Evolutionary conservation across 2,888 invertebrate genomes (phyloP).

Genomic region (Lasioglossum zephyrum): DNA sequence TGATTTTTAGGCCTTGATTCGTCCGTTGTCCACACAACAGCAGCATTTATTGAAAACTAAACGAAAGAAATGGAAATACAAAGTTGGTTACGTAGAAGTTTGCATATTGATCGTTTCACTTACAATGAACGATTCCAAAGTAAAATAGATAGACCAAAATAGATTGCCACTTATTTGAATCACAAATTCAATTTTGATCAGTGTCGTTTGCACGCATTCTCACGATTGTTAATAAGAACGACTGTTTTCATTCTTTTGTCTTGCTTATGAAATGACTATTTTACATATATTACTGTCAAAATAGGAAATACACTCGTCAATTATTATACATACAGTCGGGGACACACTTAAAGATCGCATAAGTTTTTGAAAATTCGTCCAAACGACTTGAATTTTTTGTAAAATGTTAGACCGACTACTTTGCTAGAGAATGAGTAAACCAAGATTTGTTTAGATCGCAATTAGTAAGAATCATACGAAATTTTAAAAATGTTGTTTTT

Average conservation of each 20-base stretch:
- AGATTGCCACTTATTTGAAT: neutral
- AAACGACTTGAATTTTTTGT: too few species aligned
- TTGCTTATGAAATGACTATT: neutral
- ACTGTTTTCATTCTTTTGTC: neutral
- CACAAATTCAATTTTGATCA: neutral
- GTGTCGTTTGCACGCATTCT: constrained; percentile 35
- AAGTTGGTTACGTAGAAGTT: neutral
- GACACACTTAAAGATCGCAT: too few species aligned
- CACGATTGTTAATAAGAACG: neutral
- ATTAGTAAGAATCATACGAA: too few species aligned
- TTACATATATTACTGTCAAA: neutral
- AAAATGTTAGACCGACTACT: too few species aligned
- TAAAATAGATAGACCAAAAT: neutral
- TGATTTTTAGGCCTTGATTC: constrained; percentile 18
- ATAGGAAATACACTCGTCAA: neutral
- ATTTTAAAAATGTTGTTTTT: too few species aligned
- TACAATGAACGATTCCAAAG: neutral
- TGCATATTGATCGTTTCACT: neutral
- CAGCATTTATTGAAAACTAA: constrained; percentile 27
- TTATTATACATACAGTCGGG: too few species aligned
- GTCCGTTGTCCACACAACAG: constrained; percentile 13
- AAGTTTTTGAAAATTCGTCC: too few species aligned
- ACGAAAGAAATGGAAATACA: neutral
- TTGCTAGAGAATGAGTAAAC: too few species aligned
- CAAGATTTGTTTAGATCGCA: too few species aligned